Percentiles rank a stretch among this genome's conserved stretches.
These are phyloP conservation scores for Cynopterus brachyotis DNA, from an alignment of 2,113 vertebrate species.

Conservation along the genomic window DNA sequence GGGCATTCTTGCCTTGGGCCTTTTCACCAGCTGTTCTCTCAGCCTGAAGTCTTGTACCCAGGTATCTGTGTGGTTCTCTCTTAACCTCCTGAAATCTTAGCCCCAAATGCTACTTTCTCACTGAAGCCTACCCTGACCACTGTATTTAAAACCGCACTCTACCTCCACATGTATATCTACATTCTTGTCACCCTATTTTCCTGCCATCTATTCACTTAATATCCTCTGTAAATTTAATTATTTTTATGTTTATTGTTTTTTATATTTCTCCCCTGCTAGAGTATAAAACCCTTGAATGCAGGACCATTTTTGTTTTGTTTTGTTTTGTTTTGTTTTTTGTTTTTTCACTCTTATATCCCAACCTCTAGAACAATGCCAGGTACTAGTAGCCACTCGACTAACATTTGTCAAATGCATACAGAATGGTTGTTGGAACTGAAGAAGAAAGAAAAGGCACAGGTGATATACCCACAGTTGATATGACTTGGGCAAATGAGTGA, in stretches of 20 bases:
- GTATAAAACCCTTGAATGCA: neutral
- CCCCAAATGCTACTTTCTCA: neutral
- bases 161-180: neutral
- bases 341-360: neutral
- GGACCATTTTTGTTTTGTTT: neutral
- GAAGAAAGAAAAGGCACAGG: neutral
- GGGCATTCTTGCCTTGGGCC: too few species aligned
- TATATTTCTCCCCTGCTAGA: neutral
- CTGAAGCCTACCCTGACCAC: neutral
- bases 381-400: neutral
- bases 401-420: neutral
- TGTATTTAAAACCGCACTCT: neutral
- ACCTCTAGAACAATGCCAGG: neutral
- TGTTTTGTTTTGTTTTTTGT: neutral
- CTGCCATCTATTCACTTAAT: neutral
- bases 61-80: neutral
- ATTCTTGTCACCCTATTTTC: neutral
- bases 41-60: neutral
- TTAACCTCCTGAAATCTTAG: neutral
- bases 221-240: neutral
- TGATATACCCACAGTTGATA: neutral
- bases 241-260: neutral
- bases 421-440: neutral
- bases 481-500: neutral
- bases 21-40: neutral